These are phyloP conservation scores for Sardina pilchardus DNA, from an alignment of 2,113 vertebrate genomes.

Conservation along the genomic window DNA sequence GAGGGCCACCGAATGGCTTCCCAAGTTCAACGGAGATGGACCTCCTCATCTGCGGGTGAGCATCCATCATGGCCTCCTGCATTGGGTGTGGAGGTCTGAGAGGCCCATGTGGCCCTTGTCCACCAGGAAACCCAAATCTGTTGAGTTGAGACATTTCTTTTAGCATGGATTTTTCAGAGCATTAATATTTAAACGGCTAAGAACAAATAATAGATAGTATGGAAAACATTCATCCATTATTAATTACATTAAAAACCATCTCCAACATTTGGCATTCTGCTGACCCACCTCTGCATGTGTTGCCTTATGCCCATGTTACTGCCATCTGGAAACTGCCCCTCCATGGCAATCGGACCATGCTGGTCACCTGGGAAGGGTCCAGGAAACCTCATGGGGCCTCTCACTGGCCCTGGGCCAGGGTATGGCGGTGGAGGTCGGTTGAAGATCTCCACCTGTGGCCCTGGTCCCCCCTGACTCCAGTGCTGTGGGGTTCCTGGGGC, in stretches of 20 bases:
- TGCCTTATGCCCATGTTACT: conserved; percentile 78
- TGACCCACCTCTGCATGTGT: conserved; percentile 83
- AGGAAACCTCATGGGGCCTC: conserved; percentile 78
- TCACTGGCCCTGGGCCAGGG: conserved; percentile 85
- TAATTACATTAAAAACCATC: too few species aligned
- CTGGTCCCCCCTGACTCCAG: conserved; percentile 83
- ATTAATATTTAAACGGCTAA: neutral
- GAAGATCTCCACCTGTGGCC: conserved; percentile 79
- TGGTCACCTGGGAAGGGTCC: conserved; percentile 81
- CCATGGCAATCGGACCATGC: conserved; percentile 76
- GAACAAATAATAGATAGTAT: neutral
- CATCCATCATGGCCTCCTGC: conserved; percentile 70
- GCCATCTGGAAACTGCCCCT: conserved; percentile 81
- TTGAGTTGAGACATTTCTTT: neutral
- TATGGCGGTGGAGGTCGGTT: conserved; percentile 92
- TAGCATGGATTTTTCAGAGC: too few species aligned
- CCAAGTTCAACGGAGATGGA: conserved; percentile 75
- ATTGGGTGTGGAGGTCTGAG: conserved; percentile 80
- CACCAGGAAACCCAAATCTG: conserved; percentile 84
- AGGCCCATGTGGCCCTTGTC: conserved; percentile 72
- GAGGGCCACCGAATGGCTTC: conserved; percentile 34
- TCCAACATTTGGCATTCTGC: neutral
- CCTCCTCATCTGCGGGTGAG: conserved; percentile 79
- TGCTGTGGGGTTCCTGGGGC: conserved; percentile 73
- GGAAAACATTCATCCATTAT: neutral